A percentile compares a stretch with the other conserved stretches of the same genome.
phyloP scores from a whole-genome alignment of 2,113 vertebrate species.

The Myotis lucifugus region DNA sequence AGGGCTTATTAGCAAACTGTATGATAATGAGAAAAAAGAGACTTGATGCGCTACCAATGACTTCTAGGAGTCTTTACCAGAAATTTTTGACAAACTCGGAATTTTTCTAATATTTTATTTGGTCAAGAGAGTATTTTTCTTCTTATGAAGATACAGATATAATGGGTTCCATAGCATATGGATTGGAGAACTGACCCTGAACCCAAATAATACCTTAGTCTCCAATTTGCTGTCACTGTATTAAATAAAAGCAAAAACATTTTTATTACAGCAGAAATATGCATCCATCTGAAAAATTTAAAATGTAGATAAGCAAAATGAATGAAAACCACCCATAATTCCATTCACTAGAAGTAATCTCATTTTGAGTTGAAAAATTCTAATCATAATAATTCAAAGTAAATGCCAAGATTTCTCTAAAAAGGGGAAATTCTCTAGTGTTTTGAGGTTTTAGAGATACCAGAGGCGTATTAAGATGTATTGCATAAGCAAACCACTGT shows the following conservation, averaged over 20 bases:
- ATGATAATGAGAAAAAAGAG: neutral
- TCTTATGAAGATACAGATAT: neutral
- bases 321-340: neutral
- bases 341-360: neutral
- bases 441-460: constrained; percentile 56
- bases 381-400: neutral
- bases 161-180: neutral
- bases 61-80: constrained; percentile 2
- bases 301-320: neutral
- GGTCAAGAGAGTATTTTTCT: constrained; percentile 4
- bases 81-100: neutral
- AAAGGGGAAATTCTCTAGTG: constrained; percentile 35
- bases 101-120: constrained; percentile 13
- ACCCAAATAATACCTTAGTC: neutral
- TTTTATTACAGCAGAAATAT: neutral
- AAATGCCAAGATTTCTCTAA: constrained; percentile 15
- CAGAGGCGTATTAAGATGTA: neutral
- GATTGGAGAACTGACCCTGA: neutral
- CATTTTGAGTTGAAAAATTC: constrained; percentile 31
- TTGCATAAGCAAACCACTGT: constrained; percentile 38
- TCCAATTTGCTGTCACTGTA: neutral
- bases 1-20: neutral
- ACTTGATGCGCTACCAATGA: neutral
- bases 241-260: constrained; percentile 15
- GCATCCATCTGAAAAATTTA: neutral